A percentile compares a stretch with the other conserved stretches of the same genome.
Conservation (phyloP, 35 echinoderm and acorn worm genomes). For the Heliocidaris erythrogramma region DNA sequence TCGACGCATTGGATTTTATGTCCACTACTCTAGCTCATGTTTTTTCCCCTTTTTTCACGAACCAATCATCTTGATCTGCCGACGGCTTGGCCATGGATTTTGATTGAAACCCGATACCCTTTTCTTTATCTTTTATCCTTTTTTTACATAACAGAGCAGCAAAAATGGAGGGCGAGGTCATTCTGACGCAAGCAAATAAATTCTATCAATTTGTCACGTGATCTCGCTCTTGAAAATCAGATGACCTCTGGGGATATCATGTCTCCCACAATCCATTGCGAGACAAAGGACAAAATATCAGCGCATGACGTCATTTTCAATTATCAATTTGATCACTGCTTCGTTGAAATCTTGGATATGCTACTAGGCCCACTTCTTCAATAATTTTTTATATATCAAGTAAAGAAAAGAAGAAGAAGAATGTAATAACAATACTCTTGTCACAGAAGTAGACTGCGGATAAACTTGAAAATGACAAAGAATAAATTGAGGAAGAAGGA, state of each 20-base stretch:
- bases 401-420: neutral
- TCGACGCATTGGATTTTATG: too few species aligned
- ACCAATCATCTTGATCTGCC: too few species aligned
- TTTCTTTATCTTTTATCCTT: neutral
- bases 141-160: neutral
- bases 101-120: neutral
- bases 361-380: too few species aligned
- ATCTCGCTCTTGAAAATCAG: neutral
- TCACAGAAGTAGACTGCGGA: too few species aligned
- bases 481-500: neutral
- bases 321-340: neutral
- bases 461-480: too few species aligned
- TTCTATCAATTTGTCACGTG: neutral
- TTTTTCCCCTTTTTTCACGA: too few species aligned
- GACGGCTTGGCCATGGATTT: neutral
- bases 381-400: neutral
- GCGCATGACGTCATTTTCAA: neutral
- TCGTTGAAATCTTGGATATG: neutral
- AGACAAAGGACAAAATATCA: constrained; percentile 5
- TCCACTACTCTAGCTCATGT: too few species aligned
- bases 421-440: neutral
- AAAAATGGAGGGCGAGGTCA: neutral
- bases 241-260: neutral
- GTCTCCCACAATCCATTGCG: neutral
- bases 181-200: neutral